Evolutionary conservation across 2,113 vertebrate species (phyloP).

Genomic region (Pangasianodon gigas): DNA sequence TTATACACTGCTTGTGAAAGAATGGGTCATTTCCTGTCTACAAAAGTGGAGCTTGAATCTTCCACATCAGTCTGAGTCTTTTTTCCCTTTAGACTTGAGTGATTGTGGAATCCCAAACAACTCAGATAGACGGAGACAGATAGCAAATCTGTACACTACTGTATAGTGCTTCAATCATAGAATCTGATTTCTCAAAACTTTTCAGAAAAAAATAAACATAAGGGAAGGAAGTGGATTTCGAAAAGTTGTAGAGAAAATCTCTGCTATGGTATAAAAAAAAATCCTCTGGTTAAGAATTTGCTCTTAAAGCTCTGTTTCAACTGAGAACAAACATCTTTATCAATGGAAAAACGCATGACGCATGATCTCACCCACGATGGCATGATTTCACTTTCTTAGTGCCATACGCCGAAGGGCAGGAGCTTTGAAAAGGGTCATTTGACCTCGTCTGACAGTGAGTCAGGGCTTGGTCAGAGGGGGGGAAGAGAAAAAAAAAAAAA

Average conservation of each 20-base stretch:
- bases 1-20: background rate
- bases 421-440: slow-evolving; percentile 12
- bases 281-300: slow-evolving; percentile 24
- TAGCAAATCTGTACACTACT: slow-evolving; percentile 16
- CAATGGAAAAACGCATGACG: background rate
- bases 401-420: background rate
- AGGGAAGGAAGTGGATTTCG: background rate
- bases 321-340: slow-evolving; percentile 15
- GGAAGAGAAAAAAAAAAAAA: no score
- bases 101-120: background rate
- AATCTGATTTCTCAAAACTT: slow-evolving; percentile 23
- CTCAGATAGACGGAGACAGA: background rate
- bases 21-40: background rate
- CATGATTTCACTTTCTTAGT: background rate
- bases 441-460: slow-evolving; percentile 22
- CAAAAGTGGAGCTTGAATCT: background rate
- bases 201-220: background rate
- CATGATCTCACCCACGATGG: slow-evolving; percentile 36
- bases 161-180: slow-evolving; percentile 28
- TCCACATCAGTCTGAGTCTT: background rate
- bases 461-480: slow-evolving; percentile 22
- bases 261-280: slow-evolving; percentile 1
- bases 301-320: slow-evolving; percentile 30
- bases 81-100: background rate
- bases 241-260: slow-evolving; percentile 27